Percentiles rank a stretch among this genome's conserved stretches.
phyloP scores from a whole-genome alignment of 2,797 vertebrate species.

The Cryptoprocta ferox region DNA sequence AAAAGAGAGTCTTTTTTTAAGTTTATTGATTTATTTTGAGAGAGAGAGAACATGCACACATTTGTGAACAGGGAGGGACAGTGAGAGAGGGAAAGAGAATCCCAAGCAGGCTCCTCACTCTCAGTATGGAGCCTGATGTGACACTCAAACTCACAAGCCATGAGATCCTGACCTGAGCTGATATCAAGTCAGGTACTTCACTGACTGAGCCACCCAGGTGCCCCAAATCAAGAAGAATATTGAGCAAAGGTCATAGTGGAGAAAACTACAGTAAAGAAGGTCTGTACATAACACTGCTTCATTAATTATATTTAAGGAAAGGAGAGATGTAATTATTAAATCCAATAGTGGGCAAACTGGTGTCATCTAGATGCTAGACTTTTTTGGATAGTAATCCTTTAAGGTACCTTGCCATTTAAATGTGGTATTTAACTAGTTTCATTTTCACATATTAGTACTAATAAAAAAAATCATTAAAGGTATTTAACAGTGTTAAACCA shows the following conservation, averaged over 20 bases:
- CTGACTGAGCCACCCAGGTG: too few relatives aligned
- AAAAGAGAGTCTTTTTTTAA: neutral
- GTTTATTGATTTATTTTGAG: too few relatives aligned
- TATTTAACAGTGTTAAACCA: neutral
- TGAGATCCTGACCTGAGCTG: too few relatives aligned
- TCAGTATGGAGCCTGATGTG: too few relatives aligned
- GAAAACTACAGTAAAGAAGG: neutral
- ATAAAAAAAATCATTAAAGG: neutral
- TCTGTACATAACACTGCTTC: neutral
- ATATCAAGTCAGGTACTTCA: too few relatives aligned
- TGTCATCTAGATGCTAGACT: neutral
- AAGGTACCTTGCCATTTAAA: neutral
- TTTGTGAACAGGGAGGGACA: too few relatives aligned
- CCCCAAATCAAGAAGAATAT: neutral
- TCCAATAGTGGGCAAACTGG: neutral
- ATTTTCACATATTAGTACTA: neutral
- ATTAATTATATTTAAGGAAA: neutral
- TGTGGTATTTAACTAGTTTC: neutral
- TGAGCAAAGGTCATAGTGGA: neutral
- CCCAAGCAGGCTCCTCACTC: too few relatives aligned
- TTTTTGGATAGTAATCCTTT: neutral
- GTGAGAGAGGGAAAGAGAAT: too few relatives aligned
- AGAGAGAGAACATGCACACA: too few relatives aligned
- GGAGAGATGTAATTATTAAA: neutral
- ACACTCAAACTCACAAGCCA: too few relatives aligned